phyloP scores from a whole-genome alignment of 2,797 vertebrate species.

The Caiman crocodilus region DNA sequence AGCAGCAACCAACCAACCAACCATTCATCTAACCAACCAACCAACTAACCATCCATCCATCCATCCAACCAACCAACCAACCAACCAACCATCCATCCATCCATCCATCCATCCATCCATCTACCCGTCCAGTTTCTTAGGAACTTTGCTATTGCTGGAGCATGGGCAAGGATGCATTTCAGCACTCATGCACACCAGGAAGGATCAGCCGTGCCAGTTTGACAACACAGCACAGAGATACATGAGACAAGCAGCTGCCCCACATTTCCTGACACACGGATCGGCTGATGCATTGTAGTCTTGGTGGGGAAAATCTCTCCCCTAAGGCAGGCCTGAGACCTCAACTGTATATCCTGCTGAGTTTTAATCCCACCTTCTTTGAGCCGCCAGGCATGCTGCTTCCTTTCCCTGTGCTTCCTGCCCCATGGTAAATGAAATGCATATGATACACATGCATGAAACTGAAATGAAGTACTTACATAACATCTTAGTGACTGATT shows the following conservation, averaged over 20 bases:
- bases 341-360: background rate
- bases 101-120: too few species aligned
- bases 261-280: fast-evolving
- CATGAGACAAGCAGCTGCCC: background rate
- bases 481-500: conserved; percentile 83
- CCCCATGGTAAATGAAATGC: background rate
- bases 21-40: too few species aligned
- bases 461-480: conserved; percentile 11
- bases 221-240: background rate
- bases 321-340: background rate
- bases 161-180: background rate
- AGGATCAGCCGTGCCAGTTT: background rate
- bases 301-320: background rate
- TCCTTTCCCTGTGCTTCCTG: background rate
- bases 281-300: background rate
- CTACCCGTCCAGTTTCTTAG: background rate
- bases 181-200: background rate
- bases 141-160: background rate
- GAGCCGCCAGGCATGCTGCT: background rate
- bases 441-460: background rate
- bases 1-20: background rate
- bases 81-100: too few species aligned
- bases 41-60: too few species aligned
- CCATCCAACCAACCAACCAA: too few species aligned
- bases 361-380: background rate